Base-by-base conservation (phyloP, 2,797 vertebrate genomes). In the Enteromius paludinosus region DNA sequence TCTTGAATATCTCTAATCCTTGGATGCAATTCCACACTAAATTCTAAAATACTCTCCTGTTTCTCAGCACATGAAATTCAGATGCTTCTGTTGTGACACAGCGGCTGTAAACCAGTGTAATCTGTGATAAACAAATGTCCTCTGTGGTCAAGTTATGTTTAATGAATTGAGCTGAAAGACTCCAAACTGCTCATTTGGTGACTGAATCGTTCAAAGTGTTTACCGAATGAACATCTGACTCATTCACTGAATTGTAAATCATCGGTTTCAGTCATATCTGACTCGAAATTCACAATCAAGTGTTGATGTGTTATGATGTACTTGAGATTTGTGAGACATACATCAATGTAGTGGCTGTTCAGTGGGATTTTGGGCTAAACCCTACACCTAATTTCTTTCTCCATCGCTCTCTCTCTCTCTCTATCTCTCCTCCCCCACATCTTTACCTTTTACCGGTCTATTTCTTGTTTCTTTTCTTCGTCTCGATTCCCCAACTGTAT, bases 401-500 rank as follows among this genome's bases (percentile, higher is more conserved):
- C 68, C 70, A 11, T 18, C 69, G 41, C 49, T 43, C 11, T 43
- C 10, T 35, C 38, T 38, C 35, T 38, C 2, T 38, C 38, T 41
- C 71, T n/a, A n/a, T 54, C 59, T 38, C 41, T 38, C 20, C 25
- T 17, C 4, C 20, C 15, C 2, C 5, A 0, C 6, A 7, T 79
- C 52, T 17, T 47, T 45, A 8, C 18, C 61, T 59, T 43, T 56
- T 43, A 72, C 18, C 1, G 28, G 17, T 33, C 12, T 61, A 14
- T 54, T 62, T 15, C 38, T 47, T 49, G 30, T 61, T 71, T 62
- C 5, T 56, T 41, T 25, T 66, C 66, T 45, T 15, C 1, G 15
- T 35, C 70, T 30, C 17, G 23, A 73, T 23, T 73, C 12, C 35
- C 25, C 5, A 78, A 71, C 87, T 87, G 49, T 74, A 71, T 87